These are phyloP conservation scores for Antennarius striatus DNA, from an alignment of 2,113 vertebrate species.

Conservation along the genomic window DNA sequence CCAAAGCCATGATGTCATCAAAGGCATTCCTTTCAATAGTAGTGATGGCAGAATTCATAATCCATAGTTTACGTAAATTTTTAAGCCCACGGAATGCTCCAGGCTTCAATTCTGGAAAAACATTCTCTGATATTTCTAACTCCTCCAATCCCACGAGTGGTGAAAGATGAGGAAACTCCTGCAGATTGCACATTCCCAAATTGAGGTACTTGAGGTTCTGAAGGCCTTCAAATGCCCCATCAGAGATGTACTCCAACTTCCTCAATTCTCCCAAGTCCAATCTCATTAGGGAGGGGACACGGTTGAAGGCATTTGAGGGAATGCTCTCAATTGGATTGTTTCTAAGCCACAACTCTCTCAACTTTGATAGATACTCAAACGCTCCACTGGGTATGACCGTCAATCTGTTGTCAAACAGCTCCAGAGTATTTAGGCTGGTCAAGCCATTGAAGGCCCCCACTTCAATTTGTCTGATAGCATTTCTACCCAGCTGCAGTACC, in stretches of 20 bases:
- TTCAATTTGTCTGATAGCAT: slow-evolving; percentile 96
- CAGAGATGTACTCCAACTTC: slow-evolving; percentile 96
- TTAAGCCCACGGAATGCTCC: slow-evolving; percentile 92
- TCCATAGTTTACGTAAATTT: slow-evolving; percentile 95
- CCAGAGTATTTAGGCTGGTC: slow-evolving; percentile 97
- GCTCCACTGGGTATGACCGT: slow-evolving; percentile 97
- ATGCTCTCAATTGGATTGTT: slow-evolving; percentile 99
- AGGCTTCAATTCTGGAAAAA: slow-evolving; percentile 92
- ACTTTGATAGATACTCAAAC: slow-evolving; percentile 97
- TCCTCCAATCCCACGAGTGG: slow-evolving; percentile 93
- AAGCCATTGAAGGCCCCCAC: slow-evolving; percentile 97
- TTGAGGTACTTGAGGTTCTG: slow-evolving; percentile 98
- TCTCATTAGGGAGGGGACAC: slow-evolving; percentile 95
- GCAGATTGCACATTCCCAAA: slow-evolving; percentile 96
- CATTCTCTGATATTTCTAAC: slow-evolving; percentile 96
- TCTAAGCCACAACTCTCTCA: slow-evolving; percentile 95
- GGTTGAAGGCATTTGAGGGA: slow-evolving; percentile 96
- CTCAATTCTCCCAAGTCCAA: slow-evolving; percentile 95
- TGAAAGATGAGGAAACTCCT: slow-evolving; percentile 92
- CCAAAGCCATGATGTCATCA: slow-evolving; percentile 92
- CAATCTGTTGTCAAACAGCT: slow-evolving; percentile 97
- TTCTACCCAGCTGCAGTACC: slow-evolving; percentile 94
- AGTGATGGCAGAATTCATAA: slow-evolving; percentile 97
- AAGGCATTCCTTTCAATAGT: slow-evolving; percentile 95
- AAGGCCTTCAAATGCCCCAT: slow-evolving; percentile 95